Conservation (phyloP, 2,888 invertebrate species). For the Drosophila pseudotakahashii region DNA sequence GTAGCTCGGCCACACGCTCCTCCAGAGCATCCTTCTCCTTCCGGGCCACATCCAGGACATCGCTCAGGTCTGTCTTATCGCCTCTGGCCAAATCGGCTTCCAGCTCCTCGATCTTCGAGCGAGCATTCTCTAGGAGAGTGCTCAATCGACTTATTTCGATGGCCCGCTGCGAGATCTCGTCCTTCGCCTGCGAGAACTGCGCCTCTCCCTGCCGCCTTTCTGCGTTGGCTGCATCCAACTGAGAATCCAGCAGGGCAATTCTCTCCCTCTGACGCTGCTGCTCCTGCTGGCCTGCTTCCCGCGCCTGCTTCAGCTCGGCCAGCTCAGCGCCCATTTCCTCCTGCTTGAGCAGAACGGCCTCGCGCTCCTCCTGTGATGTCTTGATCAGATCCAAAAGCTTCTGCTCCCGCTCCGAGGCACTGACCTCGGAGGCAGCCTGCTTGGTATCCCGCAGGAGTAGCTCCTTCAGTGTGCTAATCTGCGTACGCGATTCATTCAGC, state of each 20-base stretch:
- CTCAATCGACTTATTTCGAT: conserved; percentile 92
- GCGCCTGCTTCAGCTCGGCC: conserved; percentile 87
- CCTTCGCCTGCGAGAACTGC: conserved; percentile 89
- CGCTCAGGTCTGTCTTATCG: conserved; percentile 90
- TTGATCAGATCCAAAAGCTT: conserved; percentile 93
- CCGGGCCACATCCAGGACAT: conserved; percentile 88
- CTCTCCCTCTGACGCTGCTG: conserved; percentile 89
- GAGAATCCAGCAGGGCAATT: conserved; percentile 89
- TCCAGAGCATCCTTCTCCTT: conserved; percentile 91
- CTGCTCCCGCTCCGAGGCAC: conserved; percentile 90
- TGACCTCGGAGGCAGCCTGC: conserved; percentile 87
- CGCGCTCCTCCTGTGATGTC: conserved; percentile 92
- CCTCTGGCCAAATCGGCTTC: conserved; percentile 88
- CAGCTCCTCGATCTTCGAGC: conserved; percentile 91
- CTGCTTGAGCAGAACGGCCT: conserved; percentile 89
- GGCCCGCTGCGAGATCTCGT: conserved; percentile 90
- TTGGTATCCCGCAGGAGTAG: conserved; percentile 88
- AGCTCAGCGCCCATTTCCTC: conserved; percentile 91
- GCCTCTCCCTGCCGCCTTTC: conserved; percentile 91
- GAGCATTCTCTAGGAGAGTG: conserved; percentile 92
- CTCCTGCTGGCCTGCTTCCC: conserved; percentile 87
- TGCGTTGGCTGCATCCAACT: conserved; percentile 89
- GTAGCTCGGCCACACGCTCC: conserved; percentile 88
- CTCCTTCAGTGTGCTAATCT: conserved; percentile 93
- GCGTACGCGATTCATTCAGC: conserved; percentile 92